Evolutionary conservation across 2,888 invertebrate genomes (phyloP), one percentile per base, ranked within the genome.

Genomic region (Patella pellucida): DNA sequence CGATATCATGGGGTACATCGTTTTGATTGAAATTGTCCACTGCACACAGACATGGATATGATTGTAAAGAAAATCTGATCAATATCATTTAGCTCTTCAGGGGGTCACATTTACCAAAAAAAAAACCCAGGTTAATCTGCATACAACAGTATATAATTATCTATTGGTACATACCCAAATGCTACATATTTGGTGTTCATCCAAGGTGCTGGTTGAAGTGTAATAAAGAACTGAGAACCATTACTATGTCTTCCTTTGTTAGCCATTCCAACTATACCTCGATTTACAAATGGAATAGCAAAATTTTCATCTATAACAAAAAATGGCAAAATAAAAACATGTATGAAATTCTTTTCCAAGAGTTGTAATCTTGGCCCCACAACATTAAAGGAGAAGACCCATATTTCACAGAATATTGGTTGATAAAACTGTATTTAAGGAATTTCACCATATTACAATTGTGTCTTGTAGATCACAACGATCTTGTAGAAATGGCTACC

Each of bases 191-290:
- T 93, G 77, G 92, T 91, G 82, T 94, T 93, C 95, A 95, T 95
- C 95, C 95, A 95, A 4, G 92, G 91, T 5, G 93, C 92, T 5
- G 94, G 93, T 89, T 94, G 93, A 19, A 95, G 91, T 16, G 94
- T 92, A 19, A 95, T 92, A 86, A 94, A 94, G 88, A 95, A 95
- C 90, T 95, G 95, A 1, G 94, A 94, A 5, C 93, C 93, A 88
- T 95, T 95, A 80, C 93, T 93, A 87, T 95, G 93, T 79, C 93
- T 93, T 71, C 94, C 94, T 87, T 93, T 92, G 87, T 95, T 94
- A 73, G 94, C 94, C 94, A 95, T 94, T 23, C 94, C 94, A n/a
- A 95, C 89, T 15, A 95, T 93, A 0, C 95, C 95, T 75, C 94
- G 92, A 85, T 92, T 92, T 83, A 94, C 93, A 85, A 94, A 94